phyloP scores from a whole-genome alignment of 2,888 invertebrate species.

The Hyles lineata region DNA sequence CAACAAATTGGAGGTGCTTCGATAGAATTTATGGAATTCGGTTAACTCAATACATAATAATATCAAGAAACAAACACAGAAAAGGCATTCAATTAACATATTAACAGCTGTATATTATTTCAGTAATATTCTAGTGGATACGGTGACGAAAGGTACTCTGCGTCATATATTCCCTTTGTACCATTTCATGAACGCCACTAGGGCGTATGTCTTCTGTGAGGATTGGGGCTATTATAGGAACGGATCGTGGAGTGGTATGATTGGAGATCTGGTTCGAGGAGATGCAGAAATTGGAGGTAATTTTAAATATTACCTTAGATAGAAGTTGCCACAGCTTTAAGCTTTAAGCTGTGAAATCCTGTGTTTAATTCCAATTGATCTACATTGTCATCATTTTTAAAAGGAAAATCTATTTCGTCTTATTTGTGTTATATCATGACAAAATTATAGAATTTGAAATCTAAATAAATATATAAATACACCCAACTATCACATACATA shows the following conservation, averaged over 20 bases:
- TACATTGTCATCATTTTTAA: too few species aligned
- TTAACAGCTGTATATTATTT: neutral
- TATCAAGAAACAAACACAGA: neutral
- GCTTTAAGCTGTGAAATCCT: too few species aligned
- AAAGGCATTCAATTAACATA: neutral
- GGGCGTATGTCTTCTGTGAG: conserved; percentile 48
- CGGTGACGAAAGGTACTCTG: conserved; percentile 47
- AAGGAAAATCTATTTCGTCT: too few species aligned
- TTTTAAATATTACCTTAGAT: neutral
- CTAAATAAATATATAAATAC: too few species aligned
- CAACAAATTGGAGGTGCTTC: too few species aligned
- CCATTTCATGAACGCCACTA: conserved; percentile 65
- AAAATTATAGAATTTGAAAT: too few species aligned
- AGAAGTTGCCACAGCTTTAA: too few species aligned
- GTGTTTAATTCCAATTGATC: too few species aligned
- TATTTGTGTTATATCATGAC: too few species aligned
- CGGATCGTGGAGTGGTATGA: conserved; percentile 66
- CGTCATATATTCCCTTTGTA: conserved; percentile 54
- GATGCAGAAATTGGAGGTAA: conserved; percentile 67
- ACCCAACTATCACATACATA: too few species aligned
- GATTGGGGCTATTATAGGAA: conserved; percentile 68
- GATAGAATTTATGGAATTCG: too few species aligned
- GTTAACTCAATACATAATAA: too few species aligned
- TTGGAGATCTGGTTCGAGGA: conserved; percentile 56
- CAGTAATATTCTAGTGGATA: conserved; percentile 20